Evolutionary conservation across 2,113 vertebrate genomes (phyloP).

Genomic region (Clarias gariepinus): DNA sequence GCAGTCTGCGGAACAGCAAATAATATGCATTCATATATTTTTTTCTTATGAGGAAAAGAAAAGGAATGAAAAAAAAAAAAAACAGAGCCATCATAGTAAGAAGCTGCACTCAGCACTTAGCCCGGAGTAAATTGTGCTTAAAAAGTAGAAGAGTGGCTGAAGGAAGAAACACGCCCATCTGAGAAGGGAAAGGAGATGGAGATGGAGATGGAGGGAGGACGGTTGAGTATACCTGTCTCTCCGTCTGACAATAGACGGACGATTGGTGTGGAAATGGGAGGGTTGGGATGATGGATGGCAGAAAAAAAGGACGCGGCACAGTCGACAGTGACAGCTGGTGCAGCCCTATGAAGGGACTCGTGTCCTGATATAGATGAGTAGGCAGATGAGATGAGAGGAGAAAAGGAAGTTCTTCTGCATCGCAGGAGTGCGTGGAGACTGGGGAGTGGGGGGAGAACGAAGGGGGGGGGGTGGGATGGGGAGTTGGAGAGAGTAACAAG

Average conservation of each 20-base stretch:
- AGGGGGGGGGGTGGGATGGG: too few species aligned
- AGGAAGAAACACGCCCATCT: slow-evolving; percentile 43
- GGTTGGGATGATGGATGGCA: slow-evolving; percentile 43
- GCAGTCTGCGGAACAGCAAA: slow-evolving; percentile 58
- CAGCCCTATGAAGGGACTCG: slow-evolving; percentile 23
- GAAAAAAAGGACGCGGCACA: slow-evolving; percentile 30
- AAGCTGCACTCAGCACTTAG: slow-evolving; percentile 38
- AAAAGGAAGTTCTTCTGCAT: slow-evolving; percentile 34
- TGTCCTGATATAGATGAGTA: slow-evolving; percentile 40
- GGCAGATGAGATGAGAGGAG: slow-evolving; percentile 41
- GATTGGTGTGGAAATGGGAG: slow-evolving; percentile 43
- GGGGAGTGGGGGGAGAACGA: too few species aligned
- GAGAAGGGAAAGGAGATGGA: slow-evolving; percentile 22
- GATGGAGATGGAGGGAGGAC: background rate
- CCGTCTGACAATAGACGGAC: slow-evolving; percentile 44
- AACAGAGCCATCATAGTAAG: slow-evolving; percentile 23
- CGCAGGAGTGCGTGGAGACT: background rate
- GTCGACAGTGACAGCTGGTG: slow-evolving; percentile 29
- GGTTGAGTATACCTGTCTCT: slow-evolving; percentile 29
- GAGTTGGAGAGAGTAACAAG: slow-evolving; percentile 10
- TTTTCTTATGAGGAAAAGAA: slow-evolving; percentile 3
- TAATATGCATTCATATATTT: slow-evolving; percentile 36
- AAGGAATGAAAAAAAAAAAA: background rate
- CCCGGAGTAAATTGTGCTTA: slow-evolving; percentile 47
- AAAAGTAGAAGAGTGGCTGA: slow-evolving; percentile 46